A percentile compares a stretch with the other conserved stretches of the same genome.
These are phyloP conservation scores for Poeciliopsis paucimaculata DNA, from an alignment of 2,797 vertebrate species.

Conservation along the genomic window DNA sequence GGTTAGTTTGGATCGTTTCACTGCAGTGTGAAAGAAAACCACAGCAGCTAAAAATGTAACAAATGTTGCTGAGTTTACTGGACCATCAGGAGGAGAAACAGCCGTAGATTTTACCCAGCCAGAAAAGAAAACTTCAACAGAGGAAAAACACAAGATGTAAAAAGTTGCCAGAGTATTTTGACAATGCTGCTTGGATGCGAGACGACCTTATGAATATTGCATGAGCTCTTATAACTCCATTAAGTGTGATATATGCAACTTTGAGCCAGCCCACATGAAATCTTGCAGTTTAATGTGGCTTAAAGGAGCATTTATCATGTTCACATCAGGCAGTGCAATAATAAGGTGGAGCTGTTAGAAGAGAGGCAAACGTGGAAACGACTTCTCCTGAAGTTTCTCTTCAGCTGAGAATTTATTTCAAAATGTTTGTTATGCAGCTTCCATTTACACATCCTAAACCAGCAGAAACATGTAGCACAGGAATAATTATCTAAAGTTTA, in stretches of 20 bases:
- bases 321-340: conserved; percentile 49
- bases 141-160: conserved; percentile 7
- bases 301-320: conserved; percentile 75
- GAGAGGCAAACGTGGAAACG: conserved; percentile 35
- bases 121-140: conserved; percentile 7
- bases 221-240: conserved; percentile 72
- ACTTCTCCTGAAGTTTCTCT: conserved; percentile 39
- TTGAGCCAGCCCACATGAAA: conserved; percentile 72
- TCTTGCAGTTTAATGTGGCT: conserved; percentile 74
- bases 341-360: conserved; percentile 38
- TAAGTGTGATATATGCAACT: conserved; percentile 76
- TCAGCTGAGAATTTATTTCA: conserved; percentile 27
- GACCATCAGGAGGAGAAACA: no score
- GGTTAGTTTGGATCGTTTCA: no score
- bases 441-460: conserved; percentile 8
- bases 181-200: conserved; percentile 54
- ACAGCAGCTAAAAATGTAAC: no score
- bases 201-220: conserved; percentile 70
- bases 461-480: conserved; percentile 24
- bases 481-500: background rate
- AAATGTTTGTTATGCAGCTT: conserved; percentile 24
- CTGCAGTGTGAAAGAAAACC: no score
- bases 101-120: conserved; percentile 20
- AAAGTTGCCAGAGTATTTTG: conserved; percentile 51
- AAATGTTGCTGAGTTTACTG: no score